These are phyloP conservation scores for Mastomys coucha DNA, from an alignment of 2,113 vertebrate species.

Conservation along the genomic window DNA sequence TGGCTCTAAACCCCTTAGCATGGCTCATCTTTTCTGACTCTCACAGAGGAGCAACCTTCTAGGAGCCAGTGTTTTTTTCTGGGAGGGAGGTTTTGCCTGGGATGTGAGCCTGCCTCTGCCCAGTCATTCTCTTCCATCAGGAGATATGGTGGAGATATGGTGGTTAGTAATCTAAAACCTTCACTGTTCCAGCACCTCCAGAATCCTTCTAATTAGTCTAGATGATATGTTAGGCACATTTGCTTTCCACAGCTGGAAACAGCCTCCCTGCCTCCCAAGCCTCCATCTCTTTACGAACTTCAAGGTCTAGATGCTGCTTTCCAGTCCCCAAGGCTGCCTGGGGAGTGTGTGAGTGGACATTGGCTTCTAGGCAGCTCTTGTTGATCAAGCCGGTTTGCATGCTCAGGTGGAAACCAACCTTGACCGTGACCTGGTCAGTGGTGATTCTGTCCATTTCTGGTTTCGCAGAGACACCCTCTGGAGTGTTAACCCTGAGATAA, in stretches of 20 bases:
- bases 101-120: background rate
- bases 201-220: constrained; percentile 33
- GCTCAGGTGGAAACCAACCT: background rate
- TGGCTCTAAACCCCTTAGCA: background rate
- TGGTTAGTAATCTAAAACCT: constrained; percentile 17
- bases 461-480: background rate
- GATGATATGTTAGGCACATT: background rate
- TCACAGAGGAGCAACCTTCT: background rate
- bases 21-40: background rate
- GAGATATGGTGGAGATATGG: constrained; percentile 3
- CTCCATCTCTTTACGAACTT: background rate
- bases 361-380: background rate
- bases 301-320: background rate
- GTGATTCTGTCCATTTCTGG: background rate
- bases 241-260: constrained; percentile 22
- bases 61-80: background rate
- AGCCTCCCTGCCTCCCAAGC: background rate
- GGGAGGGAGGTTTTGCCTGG: background rate
- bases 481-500: background rate
- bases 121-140: background rate
- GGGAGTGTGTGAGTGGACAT: background rate
- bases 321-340: background rate
- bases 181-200: background rate
- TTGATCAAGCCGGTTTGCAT: background rate
- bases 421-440: background rate